phyloP scores from a whole-genome alignment of 2,797 vertebrate genomes.

The Ptychobarbus kaznakovi region DNA sequence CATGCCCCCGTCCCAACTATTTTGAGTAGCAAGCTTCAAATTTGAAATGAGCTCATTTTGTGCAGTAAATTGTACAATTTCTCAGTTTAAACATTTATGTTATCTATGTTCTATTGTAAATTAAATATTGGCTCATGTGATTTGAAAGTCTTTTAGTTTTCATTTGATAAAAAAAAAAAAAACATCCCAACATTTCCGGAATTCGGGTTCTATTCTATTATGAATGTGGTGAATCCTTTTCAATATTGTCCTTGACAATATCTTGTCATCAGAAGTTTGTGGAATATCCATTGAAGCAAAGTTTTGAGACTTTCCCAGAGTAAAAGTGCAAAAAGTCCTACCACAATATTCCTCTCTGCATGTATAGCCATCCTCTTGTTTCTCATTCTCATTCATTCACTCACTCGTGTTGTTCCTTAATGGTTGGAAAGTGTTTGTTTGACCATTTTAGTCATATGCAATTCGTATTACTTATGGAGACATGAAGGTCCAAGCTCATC shows the following conservation, averaged over 20 bases:
- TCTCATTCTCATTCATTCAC: not conserved
- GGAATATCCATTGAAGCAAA: not conserved
- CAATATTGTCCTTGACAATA: not conserved
- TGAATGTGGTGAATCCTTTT: not conserved
- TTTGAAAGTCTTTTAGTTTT: too few relatives aligned
- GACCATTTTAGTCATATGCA: conserved; percentile 22
- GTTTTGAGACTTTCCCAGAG: not conserved
- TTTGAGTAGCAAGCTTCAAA: too few relatives aligned
- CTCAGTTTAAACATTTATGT: too few relatives aligned
- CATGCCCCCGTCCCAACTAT: too few relatives aligned
- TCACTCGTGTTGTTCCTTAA: not conserved
- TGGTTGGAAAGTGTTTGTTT: conserved; percentile 12
- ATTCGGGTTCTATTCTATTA: too few relatives aligned
- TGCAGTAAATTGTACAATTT: too few relatives aligned
- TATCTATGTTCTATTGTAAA: too few relatives aligned
- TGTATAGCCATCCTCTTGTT: not conserved
- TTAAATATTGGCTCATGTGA: too few relatives aligned
- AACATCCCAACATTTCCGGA: too few relatives aligned
- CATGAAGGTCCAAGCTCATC: conserved; percentile 36
- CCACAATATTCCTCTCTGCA: not conserved
- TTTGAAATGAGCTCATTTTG: too few relatives aligned
- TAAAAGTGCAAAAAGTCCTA: not conserved
- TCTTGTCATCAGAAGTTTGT: not conserved
- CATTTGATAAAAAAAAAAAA: too few relatives aligned
- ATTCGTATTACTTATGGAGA: conserved; percentile 28